phyloP scores from a whole-genome alignment of 2,888 invertebrate species.

The Cantharis rufa region DNA sequence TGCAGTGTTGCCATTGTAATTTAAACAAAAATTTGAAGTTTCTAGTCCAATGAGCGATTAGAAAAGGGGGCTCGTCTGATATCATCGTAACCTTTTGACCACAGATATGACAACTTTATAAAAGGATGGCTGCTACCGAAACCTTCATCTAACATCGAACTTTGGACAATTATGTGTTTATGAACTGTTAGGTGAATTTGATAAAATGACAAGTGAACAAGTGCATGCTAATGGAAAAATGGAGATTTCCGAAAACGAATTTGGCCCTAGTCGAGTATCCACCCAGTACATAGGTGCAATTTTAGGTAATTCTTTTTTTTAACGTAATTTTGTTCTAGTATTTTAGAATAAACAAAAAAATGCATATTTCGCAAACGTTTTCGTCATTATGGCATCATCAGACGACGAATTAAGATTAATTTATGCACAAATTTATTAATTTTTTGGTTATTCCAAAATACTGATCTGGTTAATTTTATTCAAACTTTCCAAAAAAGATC shows the following conservation, averaged over 20 bases:
- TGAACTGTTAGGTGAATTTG: neutral
- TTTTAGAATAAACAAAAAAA: no score
- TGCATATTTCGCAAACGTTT: no score
- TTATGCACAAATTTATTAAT: no score
- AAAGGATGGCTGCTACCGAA: neutral
- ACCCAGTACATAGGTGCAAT: neutral
- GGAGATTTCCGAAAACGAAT: neutral
- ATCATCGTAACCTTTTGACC: neutral
- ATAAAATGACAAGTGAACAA: neutral
- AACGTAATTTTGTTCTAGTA: no score
- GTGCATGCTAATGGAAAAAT: neutral
- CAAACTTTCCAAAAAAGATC: no score
- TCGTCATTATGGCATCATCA: no score
- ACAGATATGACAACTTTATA: neutral
- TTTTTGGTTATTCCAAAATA: no score
- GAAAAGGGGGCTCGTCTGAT: neutral
- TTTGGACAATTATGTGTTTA: neutral
- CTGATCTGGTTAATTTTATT: no score
- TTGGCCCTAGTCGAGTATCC: neutral
- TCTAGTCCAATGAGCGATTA: neutral
- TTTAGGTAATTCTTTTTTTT: neutral
- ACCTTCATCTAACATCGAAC: neutral
- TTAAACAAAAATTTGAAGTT: neutral
- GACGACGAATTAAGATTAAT: no score
- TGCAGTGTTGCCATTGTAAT: neutral